Percentiles rank a stretch among this genome's conserved stretches.
These are phyloP conservation scores for Aphelenchoides avenae DNA, from an alignment of 1,140 invertebrate species.

Conservation along the genomic window DNA sequence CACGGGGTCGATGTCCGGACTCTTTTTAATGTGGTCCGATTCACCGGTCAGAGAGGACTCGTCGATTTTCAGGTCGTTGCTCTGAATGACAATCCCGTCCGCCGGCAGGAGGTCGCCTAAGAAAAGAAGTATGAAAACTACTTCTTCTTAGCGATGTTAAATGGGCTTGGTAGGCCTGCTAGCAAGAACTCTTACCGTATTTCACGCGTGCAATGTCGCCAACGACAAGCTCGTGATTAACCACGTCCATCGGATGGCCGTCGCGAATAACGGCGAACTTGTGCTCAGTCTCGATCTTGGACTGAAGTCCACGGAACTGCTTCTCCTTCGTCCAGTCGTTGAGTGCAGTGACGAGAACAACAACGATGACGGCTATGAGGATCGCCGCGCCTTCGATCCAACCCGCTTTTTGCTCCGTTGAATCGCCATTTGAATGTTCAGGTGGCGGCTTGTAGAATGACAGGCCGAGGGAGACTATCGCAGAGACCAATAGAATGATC, in stretches of 20 bases:
- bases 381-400: slow-evolving; percentile 59
- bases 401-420: slow-evolving; percentile 44
- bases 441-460: slow-evolving; percentile 77
- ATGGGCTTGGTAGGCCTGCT: no score
- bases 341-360: slow-evolving; percentile 57
- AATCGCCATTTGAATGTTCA: slow-evolving; percentile 26
- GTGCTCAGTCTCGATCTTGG: slow-evolving; percentile 95
- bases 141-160: no score
- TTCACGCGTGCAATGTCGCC: slow-evolving; percentile 87
- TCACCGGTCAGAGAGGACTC: slow-evolving; percentile 97
- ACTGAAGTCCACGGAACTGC: slow-evolving; percentile 71
- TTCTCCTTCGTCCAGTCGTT: slow-evolving; percentile 59
- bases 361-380: slow-evolving; percentile 55
- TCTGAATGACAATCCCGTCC: slow-evolving; percentile 93
- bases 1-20: slow-evolving; percentile 61
- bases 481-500: slow-evolving; percentile 71
- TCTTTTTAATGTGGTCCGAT: slow-evolving; percentile 98
- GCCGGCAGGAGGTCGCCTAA: slow-evolving; percentile 89
- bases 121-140: no score
- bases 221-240: slow-evolving; percentile 88
- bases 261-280: slow-evolving; percentile 92
- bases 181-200: slow-evolving; percentile 48
- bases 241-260: slow-evolving; percentile 84
- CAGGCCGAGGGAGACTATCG: slow-evolving; percentile 81
- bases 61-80: slow-evolving; percentile 96